Conservation (phyloP, 2,888 invertebrate species). For the Eustalomyia histrio region DNA sequence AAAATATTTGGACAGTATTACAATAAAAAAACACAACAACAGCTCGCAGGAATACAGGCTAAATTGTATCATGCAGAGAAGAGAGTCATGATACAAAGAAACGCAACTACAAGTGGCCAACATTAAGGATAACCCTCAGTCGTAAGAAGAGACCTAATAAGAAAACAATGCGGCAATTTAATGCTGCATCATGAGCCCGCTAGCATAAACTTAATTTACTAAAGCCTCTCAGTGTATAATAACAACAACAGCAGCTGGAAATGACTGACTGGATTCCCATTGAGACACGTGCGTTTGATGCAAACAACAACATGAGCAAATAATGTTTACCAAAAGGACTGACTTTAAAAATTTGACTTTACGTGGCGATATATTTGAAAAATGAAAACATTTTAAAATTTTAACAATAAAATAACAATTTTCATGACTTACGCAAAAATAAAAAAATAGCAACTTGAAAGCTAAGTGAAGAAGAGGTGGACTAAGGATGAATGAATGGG, state of each 20-base stretch:
- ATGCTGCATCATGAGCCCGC: conserved; percentile 78
- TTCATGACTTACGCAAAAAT: conserved; percentile 39
- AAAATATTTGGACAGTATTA: conserved; percentile 77
- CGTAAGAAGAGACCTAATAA: conserved; percentile 51
- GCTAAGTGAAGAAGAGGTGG: not conserved
- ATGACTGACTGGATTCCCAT: conserved; percentile 53
- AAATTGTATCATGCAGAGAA: conserved; percentile 43
- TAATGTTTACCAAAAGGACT: conserved; percentile 60
- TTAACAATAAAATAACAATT: conserved; percentile 39
- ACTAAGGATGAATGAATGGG: conserved; percentile 5
- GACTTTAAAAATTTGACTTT: conserved; percentile 61
- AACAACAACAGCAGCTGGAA: conserved; percentile 31
- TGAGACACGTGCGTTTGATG: conserved; percentile 61
- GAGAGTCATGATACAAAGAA: conserved; percentile 52
- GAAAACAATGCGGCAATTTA: conserved; percentile 78
- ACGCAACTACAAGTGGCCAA: conserved; percentile 64
- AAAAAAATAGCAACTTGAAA: conserved; percentile 29
- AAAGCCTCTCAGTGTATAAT: conserved; percentile 55
- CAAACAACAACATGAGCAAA: conserved; percentile 53
- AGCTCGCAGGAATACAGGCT: conserved; percentile 21
- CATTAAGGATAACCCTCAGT: conserved; percentile 43
- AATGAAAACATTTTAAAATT: conserved; percentile 58
- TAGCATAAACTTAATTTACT: conserved; percentile 67
- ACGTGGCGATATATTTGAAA: conserved; percentile 46
- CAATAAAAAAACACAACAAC: conserved; percentile 73